Conservation (phyloP, 2,888 invertebrate species). For the Cataglyphis albicans region DNA sequence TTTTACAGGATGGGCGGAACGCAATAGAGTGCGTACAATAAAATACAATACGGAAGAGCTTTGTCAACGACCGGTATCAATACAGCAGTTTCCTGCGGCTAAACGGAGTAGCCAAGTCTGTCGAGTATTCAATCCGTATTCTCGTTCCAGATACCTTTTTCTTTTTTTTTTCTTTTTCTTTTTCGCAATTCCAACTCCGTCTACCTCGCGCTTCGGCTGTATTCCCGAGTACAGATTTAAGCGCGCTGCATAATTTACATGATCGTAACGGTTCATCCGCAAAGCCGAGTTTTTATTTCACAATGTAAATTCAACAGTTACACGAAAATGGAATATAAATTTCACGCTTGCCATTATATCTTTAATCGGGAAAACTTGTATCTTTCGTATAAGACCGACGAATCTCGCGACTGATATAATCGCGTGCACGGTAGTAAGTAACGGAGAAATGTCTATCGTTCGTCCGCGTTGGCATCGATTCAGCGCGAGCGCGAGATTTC, state of each 20-base stretch:
- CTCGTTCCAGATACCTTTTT: not conserved
- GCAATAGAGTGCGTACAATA: slow-evolving; percentile 53
- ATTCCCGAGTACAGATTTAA: not conserved
- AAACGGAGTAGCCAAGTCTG: slow-evolving; percentile 10
- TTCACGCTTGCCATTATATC: not conserved
- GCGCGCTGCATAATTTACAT: slow-evolving; percentile 20
- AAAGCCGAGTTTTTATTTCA: not conserved
- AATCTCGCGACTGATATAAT: not conserved
- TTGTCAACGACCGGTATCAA: slow-evolving; percentile 30
- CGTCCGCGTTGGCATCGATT: slow-evolving; percentile 21
- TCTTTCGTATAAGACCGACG: not conserved
- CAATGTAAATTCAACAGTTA: not conserved
- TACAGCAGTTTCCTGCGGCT: slow-evolving; percentile 9
- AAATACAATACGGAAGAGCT: slow-evolving; percentile 48
- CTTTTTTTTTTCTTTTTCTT: not conserved
- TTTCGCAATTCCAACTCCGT: slow-evolving; percentile 9
- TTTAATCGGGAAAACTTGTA: not conserved
- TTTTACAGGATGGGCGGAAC: slow-evolving; percentile 46
- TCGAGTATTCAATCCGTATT: slow-evolving; percentile 5
- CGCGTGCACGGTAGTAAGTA: not conserved
- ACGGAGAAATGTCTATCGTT: not conserved
- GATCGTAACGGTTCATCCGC: slow-evolving; percentile 15
- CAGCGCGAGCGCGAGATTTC: slow-evolving; percentile 35
- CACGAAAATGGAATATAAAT: slow-evolving; percentile 2
- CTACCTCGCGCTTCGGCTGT: not conserved